Conservation (phyloP, 2,888 invertebrate species). For the Tineola bisselliella region DNA sequence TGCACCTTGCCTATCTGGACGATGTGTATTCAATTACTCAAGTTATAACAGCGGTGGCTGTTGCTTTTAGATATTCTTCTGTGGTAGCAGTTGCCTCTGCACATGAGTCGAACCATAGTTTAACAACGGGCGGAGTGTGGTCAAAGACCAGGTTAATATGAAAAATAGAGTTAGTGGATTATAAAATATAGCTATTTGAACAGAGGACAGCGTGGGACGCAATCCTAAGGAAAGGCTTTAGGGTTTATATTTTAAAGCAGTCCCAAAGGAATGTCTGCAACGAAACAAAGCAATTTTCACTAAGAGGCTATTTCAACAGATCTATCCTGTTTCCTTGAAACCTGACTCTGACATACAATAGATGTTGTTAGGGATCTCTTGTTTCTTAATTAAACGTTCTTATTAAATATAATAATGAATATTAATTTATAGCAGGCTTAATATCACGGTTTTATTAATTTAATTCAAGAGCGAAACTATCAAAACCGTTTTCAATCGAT, state of each 20-base stretch:
- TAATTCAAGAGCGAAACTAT: too few relatives aligned
- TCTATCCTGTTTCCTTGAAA: constrained; percentile 1
- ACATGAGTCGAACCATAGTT: too few relatives aligned
- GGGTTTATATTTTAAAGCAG: neutral
- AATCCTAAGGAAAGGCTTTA: neutral
- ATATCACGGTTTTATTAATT: too few relatives aligned
- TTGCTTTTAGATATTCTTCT: too few relatives aligned
- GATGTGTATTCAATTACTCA: too few relatives aligned
- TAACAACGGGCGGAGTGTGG: too few relatives aligned
- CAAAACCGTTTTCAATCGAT: too few relatives aligned
- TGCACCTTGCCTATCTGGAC: too few relatives aligned
- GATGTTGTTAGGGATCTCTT: neutral
- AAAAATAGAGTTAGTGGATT: neutral
- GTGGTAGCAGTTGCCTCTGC: too few relatives aligned
- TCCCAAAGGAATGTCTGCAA: neutral
- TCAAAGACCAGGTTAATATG: neutral
- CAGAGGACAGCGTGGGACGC: neutral
- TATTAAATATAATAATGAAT: neutral
- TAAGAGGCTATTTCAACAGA: constrained; percentile 14
- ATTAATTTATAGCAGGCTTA: too few relatives aligned
- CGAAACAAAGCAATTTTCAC: constrained; percentile 15
- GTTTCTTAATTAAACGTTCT: neutral
- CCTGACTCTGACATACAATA: neutral
- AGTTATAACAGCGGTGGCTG: too few relatives aligned
- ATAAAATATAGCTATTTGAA: neutral